Base-by-base conservation (phyloP, 2,797 vertebrate species). In the Sparidentex hasta region DNA sequence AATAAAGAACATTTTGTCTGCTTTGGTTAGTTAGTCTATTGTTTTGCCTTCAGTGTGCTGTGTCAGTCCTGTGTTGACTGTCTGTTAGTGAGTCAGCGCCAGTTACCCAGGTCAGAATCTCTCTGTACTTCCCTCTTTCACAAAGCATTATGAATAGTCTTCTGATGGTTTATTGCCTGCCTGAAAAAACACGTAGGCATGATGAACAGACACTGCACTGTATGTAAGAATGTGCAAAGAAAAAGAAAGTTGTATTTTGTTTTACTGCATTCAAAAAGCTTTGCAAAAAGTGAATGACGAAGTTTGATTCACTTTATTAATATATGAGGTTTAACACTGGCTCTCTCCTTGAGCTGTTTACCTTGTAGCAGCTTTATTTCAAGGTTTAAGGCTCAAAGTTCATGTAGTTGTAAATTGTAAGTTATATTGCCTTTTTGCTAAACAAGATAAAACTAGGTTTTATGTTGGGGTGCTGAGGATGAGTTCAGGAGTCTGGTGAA, bases 41-140 rank as follows among this genome's bases (percentile, higher is more conserved):
- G 8, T 21, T n/a, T 59, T 44, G 16, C 33, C 25, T 14, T 56
- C 1, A 2, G 23, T 47, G 20, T 47, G 11, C 4, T 14, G 51
- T 71, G 65, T 63, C 14, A 38, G 21, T 63, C 52, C 48, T n/a
- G 57, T 65, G 65, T 75, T 72, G 25, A 43, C 11, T 71, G 73
- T 55, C 76, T 61, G 57, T 68, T 65, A 63, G 67, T 55, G 62
- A 74, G 56, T 50, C 48, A 51, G 57, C 48, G 52, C 20, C 69
- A 71, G 47, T 80, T 62, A 82, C 67, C 50, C 76, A 54, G 55
- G 27, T 74, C 47, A 54, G 46, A 63, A 43, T 55, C 50, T 51
- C 18, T 57, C 18, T 11, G 16, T 25, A 62, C 57, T 41, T 47
- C 50, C 48, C 52, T 38, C 1, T 2, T 23, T 41, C 7, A 44